Conservation (phyloP, 1,140 invertebrate species). For the Drosophila miranda region DNA sequence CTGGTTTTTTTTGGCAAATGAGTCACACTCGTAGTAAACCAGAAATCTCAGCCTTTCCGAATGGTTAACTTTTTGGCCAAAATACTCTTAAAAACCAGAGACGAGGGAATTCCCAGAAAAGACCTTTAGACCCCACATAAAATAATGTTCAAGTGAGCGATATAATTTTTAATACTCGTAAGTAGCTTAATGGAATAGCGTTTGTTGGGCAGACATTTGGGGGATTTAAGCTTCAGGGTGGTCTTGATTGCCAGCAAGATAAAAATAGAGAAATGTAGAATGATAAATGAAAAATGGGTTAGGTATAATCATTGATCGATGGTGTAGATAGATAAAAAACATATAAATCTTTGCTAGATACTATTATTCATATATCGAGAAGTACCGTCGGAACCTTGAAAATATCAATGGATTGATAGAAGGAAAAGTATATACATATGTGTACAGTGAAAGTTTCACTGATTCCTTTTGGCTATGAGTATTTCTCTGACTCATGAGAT, state of each 20-base stretch:
- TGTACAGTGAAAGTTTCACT: too few relatives aligned
- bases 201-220: not conserved
- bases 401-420: too few relatives aligned
- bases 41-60: constrained; percentile 25
- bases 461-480: too few relatives aligned
- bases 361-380: not conserved
- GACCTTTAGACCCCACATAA: not conserved
- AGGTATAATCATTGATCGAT: not conserved
- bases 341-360: not conserved
- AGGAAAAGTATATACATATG: too few relatives aligned
- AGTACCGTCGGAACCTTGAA: not conserved
- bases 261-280: constrained; percentile 3
- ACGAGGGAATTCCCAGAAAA: constrained; percentile 24
- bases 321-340: too few relatives aligned
- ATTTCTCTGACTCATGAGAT: too few relatives aligned
- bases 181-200: not conserved
- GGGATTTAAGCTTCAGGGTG: constrained; percentile 6
- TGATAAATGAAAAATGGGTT: not conserved
- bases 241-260: not conserved
- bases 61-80: constrained; percentile 23
- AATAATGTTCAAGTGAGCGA: too few relatives aligned
- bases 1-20: constrained; percentile 17
- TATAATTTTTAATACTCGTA: too few relatives aligned
- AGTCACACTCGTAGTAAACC: constrained; percentile 19
- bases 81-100: not conserved